A percentile compares a stretch with the other conserved stretches of the same genome.
Evolutionary conservation across 2,797 vertebrate genomes (phyloP).

Genomic region (Acrossocheilus wenchowensis): DNA sequence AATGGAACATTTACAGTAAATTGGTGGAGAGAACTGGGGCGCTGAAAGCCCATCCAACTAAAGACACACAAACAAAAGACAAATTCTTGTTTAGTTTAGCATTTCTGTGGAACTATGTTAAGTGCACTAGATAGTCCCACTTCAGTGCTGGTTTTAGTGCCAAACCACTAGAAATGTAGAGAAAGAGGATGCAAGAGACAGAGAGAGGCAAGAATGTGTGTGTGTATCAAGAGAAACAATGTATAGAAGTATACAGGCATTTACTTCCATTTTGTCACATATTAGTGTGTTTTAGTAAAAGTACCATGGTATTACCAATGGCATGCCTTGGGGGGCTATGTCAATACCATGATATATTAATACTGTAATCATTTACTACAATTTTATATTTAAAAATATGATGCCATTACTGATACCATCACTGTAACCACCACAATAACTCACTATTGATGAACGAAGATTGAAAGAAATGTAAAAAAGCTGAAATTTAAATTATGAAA

Average conservation of each 20-base stretch:
- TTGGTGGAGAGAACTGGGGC: conserved; percentile 44
- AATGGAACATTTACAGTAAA: conserved; percentile 57
- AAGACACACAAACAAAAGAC: conserved; percentile 57
- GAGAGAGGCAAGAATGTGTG: neutral
- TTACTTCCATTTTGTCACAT: neutral
- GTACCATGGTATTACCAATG: neutral
- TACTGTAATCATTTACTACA: neutral
- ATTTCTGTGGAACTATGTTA: conserved; percentile 56
- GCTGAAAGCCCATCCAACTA: conserved; percentile 34
- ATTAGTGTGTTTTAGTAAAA: neutral
- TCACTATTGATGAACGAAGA: neutral
- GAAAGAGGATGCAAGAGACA: conserved; percentile 1
- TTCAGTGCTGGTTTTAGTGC: conserved; percentile 43
- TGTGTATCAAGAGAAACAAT: neutral
- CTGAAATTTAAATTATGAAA: neutral
- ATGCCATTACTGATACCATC: neutral
- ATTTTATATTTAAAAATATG: neutral
- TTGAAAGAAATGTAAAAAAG: neutral
- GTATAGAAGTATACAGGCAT: neutral
- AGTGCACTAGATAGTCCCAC: conserved; percentile 56
- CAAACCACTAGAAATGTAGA: conserved; percentile 57
- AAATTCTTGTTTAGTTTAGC: conserved; percentile 57
- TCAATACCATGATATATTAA: neutral
- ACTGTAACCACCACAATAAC: neutral
- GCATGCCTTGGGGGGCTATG: neutral